A percentile compares a stretch with the other conserved stretches of the same genome.
These are phyloP conservation scores for Cataglyphis albicans DNA, from an alignment of 2,888 invertebrate species.

Conservation along the genomic window DNA sequence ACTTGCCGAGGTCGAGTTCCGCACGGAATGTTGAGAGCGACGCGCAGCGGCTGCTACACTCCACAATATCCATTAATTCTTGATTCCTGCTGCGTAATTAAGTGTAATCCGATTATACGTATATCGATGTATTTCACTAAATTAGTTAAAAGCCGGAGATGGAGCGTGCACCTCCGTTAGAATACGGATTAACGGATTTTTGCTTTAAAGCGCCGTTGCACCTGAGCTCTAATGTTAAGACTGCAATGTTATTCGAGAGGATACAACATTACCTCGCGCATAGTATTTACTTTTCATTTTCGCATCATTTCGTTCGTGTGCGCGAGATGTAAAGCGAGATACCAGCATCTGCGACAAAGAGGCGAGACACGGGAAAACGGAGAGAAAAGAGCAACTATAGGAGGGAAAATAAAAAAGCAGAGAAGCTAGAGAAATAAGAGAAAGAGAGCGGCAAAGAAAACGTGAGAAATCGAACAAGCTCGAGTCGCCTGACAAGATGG, in stretches of 20 bases:
- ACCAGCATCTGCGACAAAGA: slow-evolving; percentile 11
- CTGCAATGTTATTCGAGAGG: background rate
- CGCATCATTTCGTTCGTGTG: slow-evolving; percentile 1
- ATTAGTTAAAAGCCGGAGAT: slow-evolving; percentile 1
- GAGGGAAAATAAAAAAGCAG: slow-evolving; percentile 28
- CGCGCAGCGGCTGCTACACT: background rate
- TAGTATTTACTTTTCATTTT: slow-evolving; percentile 39
- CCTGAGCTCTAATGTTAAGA: background rate
- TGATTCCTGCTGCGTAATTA: slow-evolving; percentile 57
- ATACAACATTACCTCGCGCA: background rate
- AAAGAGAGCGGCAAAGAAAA: slow-evolving; percentile 37
- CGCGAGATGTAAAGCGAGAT: slow-evolving; percentile 37
- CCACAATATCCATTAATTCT: slow-evolving; percentile 50
- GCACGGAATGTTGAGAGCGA: background rate
- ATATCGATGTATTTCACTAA: slow-evolving; percentile 47
- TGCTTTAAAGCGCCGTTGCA: background rate
- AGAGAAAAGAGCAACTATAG: slow-evolving; percentile 27
- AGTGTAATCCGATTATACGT: slow-evolving; percentile 61
- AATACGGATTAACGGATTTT: slow-evolving; percentile 12
- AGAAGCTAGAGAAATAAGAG: slow-evolving; percentile 29
- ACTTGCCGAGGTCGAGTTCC: slow-evolving; percentile 26
- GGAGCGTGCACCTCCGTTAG: background rate
- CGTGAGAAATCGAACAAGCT: slow-evolving; percentile 50
- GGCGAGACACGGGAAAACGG: slow-evolving; percentile 16
- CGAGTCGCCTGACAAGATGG: slow-evolving; percentile 49